Conservation (phyloP, 1,140 invertebrate species). For the Meloidogyne exigua region DNA sequence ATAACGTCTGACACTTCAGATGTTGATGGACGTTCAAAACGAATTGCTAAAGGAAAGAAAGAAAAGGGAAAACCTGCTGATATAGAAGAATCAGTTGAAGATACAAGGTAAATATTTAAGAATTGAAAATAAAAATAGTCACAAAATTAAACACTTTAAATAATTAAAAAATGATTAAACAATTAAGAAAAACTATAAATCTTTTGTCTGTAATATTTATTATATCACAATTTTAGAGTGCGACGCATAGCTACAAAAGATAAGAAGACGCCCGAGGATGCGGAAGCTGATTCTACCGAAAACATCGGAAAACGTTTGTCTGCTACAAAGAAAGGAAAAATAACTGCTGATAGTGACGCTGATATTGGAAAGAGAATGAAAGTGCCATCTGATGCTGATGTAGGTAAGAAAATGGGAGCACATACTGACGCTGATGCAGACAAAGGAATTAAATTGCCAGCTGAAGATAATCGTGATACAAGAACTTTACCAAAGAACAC, state of each 20-base stretch:
- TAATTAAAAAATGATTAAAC: too few species aligned
- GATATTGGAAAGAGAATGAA: too few species aligned
- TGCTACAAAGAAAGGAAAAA: too few species aligned
- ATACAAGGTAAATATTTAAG: not conserved
- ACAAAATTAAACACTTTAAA: too few species aligned
- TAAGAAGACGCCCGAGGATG: not conserved
- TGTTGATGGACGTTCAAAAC: not conserved
- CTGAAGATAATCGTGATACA: not conserved
- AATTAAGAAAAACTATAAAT: too few species aligned
- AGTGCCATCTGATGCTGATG: too few species aligned
- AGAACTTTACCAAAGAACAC: too few species aligned
- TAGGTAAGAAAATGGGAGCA: too few species aligned
- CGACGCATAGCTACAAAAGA: not conserved
- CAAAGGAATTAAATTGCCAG: too few species aligned
- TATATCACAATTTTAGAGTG: not conserved
- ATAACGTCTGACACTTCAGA: not conserved
- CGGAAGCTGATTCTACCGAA: too few species aligned
- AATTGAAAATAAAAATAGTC: not conserved
- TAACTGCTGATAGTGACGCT: too few species aligned
- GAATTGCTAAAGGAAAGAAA: not conserved
- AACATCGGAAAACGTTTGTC: too few species aligned
- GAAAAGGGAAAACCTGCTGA: not conserved
- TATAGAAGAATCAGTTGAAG: not conserved
- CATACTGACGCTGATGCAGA: not conserved
- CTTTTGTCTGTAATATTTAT: not conserved